A percentile compares a stretch with the other conserved stretches of the same genome.
Conservation (phyloP, 2,797 vertebrate genomes). For the Glossophaga mutica region DNA sequence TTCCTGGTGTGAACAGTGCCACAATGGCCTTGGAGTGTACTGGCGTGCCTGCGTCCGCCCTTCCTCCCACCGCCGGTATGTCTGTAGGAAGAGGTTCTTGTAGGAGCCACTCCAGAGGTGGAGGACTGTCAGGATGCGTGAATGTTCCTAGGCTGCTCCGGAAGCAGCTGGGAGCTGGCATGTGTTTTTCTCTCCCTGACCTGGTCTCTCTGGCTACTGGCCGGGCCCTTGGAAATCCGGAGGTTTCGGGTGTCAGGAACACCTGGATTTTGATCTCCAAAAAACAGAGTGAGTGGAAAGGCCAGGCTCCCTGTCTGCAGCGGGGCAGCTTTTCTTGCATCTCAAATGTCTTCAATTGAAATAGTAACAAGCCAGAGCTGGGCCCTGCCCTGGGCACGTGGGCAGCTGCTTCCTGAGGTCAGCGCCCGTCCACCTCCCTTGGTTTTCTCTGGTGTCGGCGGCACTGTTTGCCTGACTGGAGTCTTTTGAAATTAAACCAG, state of each 20-base stretch:
- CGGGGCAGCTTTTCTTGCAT: background rate
- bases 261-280: background rate
- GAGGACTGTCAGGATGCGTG: accelerated
- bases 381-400: background rate
- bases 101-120: background rate
- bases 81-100: background rate
- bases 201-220: background rate
- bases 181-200: background rate
- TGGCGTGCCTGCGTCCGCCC: accelerated
- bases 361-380: background rate
- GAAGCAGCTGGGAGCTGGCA: background rate
- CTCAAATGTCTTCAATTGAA: background rate
- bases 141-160: background rate
- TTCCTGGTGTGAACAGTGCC: background rate
- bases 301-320: background rate
- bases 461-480: background rate
- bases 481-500: background rate
- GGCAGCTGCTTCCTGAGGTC: background rate
- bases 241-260: background rate
- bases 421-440: background rate
- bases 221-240: background rate
- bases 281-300: background rate
- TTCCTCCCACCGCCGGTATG: background rate
- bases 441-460: background rate
- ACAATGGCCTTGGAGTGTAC: background rate